A percentile compares a stretch with the other conserved stretches of the same genome.
Conservation (phyloP, 2,113 vertebrate species). For the Amphiprion ocellaris region DNA sequence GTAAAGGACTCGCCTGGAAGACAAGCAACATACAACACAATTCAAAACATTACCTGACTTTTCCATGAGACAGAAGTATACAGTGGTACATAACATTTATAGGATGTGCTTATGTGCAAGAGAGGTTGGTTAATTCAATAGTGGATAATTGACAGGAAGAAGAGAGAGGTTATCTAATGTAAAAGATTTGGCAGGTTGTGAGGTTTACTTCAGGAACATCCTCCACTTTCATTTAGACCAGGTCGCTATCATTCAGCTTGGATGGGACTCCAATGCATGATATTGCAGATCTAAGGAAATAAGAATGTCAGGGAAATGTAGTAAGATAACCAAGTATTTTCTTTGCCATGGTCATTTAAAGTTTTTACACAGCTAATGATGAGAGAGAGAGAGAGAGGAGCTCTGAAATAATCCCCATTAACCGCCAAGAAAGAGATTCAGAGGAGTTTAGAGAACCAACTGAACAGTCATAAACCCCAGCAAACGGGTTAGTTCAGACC, state of each 20-base stretch:
- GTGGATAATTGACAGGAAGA: constrained; percentile 49
- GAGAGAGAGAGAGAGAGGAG: constrained; percentile 24
- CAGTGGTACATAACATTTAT: constrained; percentile 30
- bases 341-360: neutral
- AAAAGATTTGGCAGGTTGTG: constrained; percentile 56
- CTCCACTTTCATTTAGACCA: constrained; percentile 36
- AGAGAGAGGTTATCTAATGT: constrained; percentile 65
- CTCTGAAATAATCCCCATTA: constrained; percentile 75
- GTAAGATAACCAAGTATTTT: neutral
- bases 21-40: constrained; percentile 63
- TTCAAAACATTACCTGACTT: constrained; percentile 65
- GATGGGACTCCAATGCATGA: neutral
- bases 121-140: constrained; percentile 60
- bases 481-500: constrained; percentile 73
- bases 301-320: neutral
- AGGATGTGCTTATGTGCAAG: constrained; percentile 53
- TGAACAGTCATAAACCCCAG: constrained; percentile 28
- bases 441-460: constrained; percentile 45
- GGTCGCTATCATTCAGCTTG: neutral
- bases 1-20: constrained; percentile 72
- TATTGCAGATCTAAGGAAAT: neutral
- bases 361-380: too few relatives aligned
- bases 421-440: constrained; percentile 55
- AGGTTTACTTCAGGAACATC: constrained; percentile 71
- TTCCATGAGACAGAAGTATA: constrained; percentile 39